Conservation (phyloP, 2,797 vertebrate genomes). For the Diglossa cyanea region DNA sequence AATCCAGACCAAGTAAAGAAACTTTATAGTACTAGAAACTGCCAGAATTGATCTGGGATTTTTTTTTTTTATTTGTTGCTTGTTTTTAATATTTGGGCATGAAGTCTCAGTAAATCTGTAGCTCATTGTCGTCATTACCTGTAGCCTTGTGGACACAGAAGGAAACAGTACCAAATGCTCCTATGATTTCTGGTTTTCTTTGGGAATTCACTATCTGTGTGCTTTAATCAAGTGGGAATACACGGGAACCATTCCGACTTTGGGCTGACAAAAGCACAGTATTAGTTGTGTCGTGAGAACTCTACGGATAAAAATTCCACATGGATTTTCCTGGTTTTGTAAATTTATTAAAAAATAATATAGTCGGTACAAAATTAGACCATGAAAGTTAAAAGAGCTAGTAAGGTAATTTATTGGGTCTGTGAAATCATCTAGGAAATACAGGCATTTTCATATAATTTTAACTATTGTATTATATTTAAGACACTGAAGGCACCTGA, state of each 20-base stretch:
- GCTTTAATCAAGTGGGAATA: constrained; percentile 56
- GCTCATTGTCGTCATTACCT: not conserved
- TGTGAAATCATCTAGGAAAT: constrained; percentile 2
- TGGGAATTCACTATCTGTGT: not conserved
- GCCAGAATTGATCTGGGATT: not conserved
- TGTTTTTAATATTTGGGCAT: not conserved
- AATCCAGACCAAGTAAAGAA: constrained; percentile 73
- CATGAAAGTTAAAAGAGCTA: not conserved
- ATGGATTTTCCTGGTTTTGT: constrained; percentile 30
- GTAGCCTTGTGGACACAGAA: not conserved
- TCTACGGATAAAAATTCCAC: constrained; percentile 16
- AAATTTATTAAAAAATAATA: constrained; percentile 44
- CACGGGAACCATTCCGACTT: not conserved
- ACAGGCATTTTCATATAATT: not conserved
- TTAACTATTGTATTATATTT: not conserved
- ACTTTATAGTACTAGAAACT: constrained; percentile 51
- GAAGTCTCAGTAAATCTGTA: not conserved
- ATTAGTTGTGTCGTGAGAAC: constrained; percentile 29
- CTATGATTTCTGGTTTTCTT: constrained; percentile 4
- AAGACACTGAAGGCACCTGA: not conserved
- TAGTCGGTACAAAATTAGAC: constrained; percentile 21
- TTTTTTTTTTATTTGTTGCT: not conserved
- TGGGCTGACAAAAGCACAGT: constrained; percentile 2
- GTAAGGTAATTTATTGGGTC: not conserved
- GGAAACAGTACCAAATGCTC: not conserved